Percentiles rank a stretch among this genome's conserved stretches.
These are phyloP conservation scores for Irena cyanogastra DNA, from an alignment of 2,113 vertebrate genomes.

Conservation along the genomic window DNA sequence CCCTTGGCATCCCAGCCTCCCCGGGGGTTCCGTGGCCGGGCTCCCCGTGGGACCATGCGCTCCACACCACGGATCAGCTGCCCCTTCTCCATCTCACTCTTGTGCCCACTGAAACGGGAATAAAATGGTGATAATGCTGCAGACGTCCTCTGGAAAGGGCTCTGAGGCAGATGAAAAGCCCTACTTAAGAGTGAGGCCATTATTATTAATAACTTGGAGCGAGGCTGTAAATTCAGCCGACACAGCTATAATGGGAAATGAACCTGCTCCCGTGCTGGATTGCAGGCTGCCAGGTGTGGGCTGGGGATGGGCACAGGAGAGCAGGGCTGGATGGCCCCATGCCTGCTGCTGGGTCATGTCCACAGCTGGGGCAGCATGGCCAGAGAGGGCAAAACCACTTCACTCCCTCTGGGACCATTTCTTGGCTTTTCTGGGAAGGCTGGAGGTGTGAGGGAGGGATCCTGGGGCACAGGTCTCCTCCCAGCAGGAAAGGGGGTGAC, in stretches of 20 bases:
- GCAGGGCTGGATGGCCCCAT: fast-evolving
- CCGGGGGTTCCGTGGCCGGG: fast-evolving
- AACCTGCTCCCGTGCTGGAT: not conserved
- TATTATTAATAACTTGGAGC: conserved; percentile 49
- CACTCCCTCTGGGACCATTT: not conserved
- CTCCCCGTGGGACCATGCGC: fast-evolving
- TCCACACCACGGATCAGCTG: fast-evolving
- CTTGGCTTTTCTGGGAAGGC: not conserved
- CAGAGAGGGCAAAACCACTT: fast-evolving
- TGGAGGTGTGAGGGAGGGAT: not conserved
- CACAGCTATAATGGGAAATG: not conserved
- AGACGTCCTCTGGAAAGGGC: conserved; percentile 41
- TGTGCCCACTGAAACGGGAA: not conserved
- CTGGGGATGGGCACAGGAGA: not conserved
- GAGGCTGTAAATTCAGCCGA: conserved; percentile 35
- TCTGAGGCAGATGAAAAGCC: conserved; percentile 52
- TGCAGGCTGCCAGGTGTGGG: not conserved
- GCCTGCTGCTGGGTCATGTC: not conserved
- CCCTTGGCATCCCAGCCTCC: not conserved
- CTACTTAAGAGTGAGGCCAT: conserved; percentile 31
- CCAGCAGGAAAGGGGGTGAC: not conserved
- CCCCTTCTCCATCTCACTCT: not conserved
- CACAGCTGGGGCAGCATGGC: fast-evolving
- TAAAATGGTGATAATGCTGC: conserved; percentile 27
- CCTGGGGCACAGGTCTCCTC: not conserved